Percentiles rank a stretch among this genome's conserved stretches.
Conservation (phyloP, 2,888 invertebrate genomes). For the Pollenia labialis region DNA sequence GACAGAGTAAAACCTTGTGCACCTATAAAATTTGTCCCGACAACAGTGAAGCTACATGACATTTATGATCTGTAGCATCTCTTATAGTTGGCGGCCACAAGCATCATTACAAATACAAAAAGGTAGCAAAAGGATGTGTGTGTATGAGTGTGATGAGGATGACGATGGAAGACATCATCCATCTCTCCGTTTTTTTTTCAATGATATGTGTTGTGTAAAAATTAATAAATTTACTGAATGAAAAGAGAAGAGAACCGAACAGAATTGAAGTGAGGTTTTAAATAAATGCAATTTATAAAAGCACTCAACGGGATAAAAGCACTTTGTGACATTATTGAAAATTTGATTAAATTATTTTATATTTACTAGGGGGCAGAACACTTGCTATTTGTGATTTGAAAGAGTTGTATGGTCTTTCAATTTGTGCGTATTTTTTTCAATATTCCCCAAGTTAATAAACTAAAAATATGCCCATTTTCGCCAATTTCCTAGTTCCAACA, state of each 20-base stretch:
- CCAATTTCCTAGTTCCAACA: no score
- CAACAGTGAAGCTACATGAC: conserved; percentile 20
- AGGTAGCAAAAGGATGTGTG: background rate
- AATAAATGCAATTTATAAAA: conserved; percentile 76
- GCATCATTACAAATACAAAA: conserved; percentile 46
- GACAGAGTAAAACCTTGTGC: background rate
- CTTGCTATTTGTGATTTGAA: background rate
- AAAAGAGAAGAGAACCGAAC: conserved; percentile 15
- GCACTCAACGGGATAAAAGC: conserved; percentile 76
- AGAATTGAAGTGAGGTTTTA: conserved; percentile 69
- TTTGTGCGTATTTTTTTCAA: background rate
- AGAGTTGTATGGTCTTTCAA: background rate
- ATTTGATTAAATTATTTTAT: conserved; percentile 74
- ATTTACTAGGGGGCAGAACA: background rate
- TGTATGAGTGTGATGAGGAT: conserved; percentile 1
- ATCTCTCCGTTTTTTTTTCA: conserved; percentile 17
- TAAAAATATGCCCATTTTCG: no score
- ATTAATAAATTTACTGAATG: conserved; percentile 51
- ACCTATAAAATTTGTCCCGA: conserved; percentile 24
- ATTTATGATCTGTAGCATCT: conserved; percentile 28
- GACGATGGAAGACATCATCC: conserved; percentile 18
- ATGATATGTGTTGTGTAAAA: conserved; percentile 35
- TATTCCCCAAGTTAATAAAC: background rate
- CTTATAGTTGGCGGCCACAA: conserved; percentile 67
- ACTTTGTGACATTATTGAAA: conserved; percentile 73